phyloP scores from a whole-genome alignment of 2,888 invertebrate species.

The Drosophila ezoana region DNA sequence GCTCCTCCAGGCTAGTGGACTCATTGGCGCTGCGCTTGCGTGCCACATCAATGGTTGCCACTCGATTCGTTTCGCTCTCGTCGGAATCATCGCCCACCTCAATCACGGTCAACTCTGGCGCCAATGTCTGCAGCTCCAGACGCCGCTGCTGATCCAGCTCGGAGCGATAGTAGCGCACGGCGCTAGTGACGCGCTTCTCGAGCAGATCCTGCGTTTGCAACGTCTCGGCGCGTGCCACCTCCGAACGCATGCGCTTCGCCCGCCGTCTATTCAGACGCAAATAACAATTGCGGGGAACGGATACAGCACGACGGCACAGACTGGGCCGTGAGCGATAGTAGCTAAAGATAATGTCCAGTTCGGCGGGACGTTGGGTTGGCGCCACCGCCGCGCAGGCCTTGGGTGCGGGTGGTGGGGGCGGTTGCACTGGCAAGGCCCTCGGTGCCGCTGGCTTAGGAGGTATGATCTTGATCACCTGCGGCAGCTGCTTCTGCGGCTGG shows the following conservation, averaged over 20 bases:
- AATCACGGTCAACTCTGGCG: conserved; percentile 29
- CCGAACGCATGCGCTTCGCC: conserved; percentile 36
- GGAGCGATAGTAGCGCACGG: conserved; percentile 75
- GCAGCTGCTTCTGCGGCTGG: background rate
- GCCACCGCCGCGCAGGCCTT: background rate
- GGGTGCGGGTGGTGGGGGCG: background rate
- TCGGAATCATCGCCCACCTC: conserved; percentile 65
- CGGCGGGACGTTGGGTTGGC: conserved; percentile 24
- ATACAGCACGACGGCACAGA: conserved; percentile 72
- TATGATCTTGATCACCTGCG: background rate
- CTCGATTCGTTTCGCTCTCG: conserved; percentile 17
- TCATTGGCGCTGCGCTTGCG: conserved; percentile 5
- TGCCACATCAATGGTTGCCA: background rate
- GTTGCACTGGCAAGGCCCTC: background rate
- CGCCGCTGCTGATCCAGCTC: conserved; percentile 61
- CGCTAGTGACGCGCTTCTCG: conserved; percentile 66
- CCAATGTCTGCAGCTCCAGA: conserved; percentile 7
- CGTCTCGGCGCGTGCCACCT: conserved; percentile 64
- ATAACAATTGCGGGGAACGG: conserved; percentile 72
- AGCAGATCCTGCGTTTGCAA: conserved; percentile 59
- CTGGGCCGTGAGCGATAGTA: conserved; percentile 43
- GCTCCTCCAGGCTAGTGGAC: background rate
- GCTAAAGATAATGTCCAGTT: conserved; percentile 40
- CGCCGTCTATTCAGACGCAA: conserved; percentile 73
- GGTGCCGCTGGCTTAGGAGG: background rate